Conservation (phyloP, 2,113 vertebrate species). For the Nesogale talazaci region DNA sequence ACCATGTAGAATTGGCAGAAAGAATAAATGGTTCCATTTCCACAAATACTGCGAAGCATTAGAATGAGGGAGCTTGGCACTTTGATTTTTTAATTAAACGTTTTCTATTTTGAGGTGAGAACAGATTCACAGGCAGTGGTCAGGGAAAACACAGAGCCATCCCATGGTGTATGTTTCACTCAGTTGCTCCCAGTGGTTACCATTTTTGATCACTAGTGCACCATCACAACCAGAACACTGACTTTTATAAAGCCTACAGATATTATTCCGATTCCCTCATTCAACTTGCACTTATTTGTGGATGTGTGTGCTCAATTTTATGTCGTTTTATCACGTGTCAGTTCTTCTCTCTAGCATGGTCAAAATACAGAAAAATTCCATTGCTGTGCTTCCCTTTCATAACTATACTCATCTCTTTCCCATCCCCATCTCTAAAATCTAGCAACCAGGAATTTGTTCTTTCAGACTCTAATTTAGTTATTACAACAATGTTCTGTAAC, state of each 20-base stretch:
- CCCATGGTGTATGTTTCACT: too few species aligned
- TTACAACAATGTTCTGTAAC: slow-evolving; percentile 57
- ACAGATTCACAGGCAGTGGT: not conserved
- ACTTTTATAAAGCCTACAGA: too few species aligned
- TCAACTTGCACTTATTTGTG: not conserved
- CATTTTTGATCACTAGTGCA: too few species aligned
- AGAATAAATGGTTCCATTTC: slow-evolving; percentile 37
- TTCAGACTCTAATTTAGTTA: slow-evolving; percentile 52
- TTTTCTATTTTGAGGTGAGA: slow-evolving; percentile 31
- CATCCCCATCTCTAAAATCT: not conserved
- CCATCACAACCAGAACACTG: too few species aligned
- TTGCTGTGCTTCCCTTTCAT: not conserved
- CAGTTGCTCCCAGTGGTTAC: too few species aligned
- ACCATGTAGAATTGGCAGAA: not conserved
- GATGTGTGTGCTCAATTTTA: not conserved
- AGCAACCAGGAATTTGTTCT: slow-evolving; percentile 20
- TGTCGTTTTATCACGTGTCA: not conserved
- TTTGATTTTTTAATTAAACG: slow-evolving; percentile 46
- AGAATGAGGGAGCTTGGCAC: not conserved
- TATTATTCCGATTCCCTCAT: not conserved
- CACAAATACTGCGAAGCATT: slow-evolving; percentile 48
- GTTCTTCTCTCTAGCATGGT: not conserved
- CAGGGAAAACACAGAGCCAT: not conserved
- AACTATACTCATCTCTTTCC: not conserved
- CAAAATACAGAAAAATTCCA: not conserved